Base-by-base conservation (phyloP, 2,888 invertebrate genomes). In the Clostera curtula region DNA sequence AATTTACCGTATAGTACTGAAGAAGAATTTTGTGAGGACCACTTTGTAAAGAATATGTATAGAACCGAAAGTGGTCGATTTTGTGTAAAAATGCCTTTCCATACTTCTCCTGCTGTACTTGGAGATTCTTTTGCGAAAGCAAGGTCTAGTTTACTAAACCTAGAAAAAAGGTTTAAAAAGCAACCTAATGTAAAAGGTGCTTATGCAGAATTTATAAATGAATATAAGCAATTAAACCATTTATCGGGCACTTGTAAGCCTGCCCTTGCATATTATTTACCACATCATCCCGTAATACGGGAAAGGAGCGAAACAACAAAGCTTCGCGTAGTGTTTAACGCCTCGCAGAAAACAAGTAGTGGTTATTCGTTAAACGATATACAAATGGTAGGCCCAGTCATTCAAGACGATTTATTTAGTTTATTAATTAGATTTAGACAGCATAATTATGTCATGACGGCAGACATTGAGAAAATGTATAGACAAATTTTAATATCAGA, bases 381-480 rank as follows among this genome's bases (percentile, higher is more conserved):
- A 3, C 34, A 34, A 20, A n/a, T 16, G 5, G 18, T 27, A 2
- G 32, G 32, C 2, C 29, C 36, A 2, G 24, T 18, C 3, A 18
- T 30, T 15, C 33, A 36, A 8, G 26, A 31, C 7, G 24, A 24
- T 6, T 31, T 35, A 18, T 11, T 35, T n/a, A 30, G 19, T 12
- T 30, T 34, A 8, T 24, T 31, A 4, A 5, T 30, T 9, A 20
- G 34, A 12, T 34, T 34, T 10, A 16, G 30, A 8, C 24, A 29
- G 8, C 27, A 35, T 16, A 31, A 25, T 15, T 23, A 15, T 19
- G 28, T 25, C 1, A 19, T 35, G 2, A 22, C 28, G 2, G n/a
- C 27, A 4, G 35, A 35, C 17, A 21, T 24, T 6, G 32, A 32
- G 11, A 36, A 36, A 29, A 27, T 29, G 32, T 36, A 32, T 11